Conservation (phyloP, 2,888 invertebrate genomes). For the Phasia obesa region DNA sequence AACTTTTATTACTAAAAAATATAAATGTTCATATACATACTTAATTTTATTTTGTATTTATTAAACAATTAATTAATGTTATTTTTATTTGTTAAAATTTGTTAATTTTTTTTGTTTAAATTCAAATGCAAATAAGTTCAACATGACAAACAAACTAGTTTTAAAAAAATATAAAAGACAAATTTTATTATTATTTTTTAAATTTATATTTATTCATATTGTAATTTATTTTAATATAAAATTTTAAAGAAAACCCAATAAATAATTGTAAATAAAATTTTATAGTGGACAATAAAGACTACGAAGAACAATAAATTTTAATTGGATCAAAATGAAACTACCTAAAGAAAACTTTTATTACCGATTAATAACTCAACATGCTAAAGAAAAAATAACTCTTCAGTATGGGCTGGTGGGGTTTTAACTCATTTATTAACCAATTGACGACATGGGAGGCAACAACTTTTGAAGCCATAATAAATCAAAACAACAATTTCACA, state of each 20-base stretch:
- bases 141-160: constrained; percentile 31
- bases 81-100: constrained; percentile 33
- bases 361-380: no score
- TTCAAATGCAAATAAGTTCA: constrained; percentile 3
- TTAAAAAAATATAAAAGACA: constrained; percentile 18
- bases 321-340: no score
- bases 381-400: no score
- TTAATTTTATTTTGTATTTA: constrained; percentile 54
- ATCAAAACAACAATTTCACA: no score
- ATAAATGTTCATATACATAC: constrained; percentile 27
- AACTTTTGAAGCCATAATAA: no score
- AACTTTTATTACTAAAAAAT: constrained; percentile 17
- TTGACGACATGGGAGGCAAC: no score
- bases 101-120: constrained; percentile 19
- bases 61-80: constrained; percentile 46
- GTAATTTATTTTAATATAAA: constrained; percentile 68
- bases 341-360: no score
- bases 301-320: no score
- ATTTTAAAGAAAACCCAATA: constrained; percentile 3
- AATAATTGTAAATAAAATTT: constrained; percentile 58
- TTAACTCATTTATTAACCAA: no score
- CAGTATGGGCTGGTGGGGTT: no score
- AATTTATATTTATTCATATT: constrained; percentile 63
- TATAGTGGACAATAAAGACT: no score
- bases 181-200: constrained; percentile 25